Conservation (phyloP, 2,797 vertebrate species). For the Erethizon dorsatum region DNA sequence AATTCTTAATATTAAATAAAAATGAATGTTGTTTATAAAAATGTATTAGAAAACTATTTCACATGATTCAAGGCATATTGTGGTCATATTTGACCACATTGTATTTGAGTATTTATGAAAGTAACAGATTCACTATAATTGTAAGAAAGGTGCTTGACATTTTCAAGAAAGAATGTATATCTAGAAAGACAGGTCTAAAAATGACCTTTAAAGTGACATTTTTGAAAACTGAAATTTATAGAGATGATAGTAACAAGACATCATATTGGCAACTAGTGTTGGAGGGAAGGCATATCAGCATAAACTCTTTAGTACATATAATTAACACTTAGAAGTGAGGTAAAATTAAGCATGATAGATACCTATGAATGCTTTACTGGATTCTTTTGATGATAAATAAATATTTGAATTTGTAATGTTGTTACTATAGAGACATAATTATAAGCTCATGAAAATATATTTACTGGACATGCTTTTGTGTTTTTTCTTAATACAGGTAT, state of each 20-base stretch:
- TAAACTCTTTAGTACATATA: not conserved
- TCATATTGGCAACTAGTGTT: not conserved
- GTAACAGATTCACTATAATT: not conserved
- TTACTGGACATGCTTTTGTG: not conserved
- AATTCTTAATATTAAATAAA: not conserved
- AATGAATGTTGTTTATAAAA: not conserved
- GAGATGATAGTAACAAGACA: not conserved
- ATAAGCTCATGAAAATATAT: not conserved
- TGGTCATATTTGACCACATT: not conserved
- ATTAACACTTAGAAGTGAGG: not conserved
- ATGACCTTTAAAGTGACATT: constrained; percentile 58
- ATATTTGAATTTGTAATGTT: not conserved
- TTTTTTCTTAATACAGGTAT: not conserved
- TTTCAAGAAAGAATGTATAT: constrained; percentile 50
- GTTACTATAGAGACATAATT: not conserved
- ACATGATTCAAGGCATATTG: constrained; percentile 4
- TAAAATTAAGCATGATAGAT: constrained; percentile 33
- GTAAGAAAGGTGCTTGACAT: not conserved
- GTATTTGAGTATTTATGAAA: not conserved
- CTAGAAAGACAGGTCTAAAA: constrained; percentile 47
- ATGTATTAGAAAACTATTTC: not conserved
- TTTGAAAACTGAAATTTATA: constrained; percentile 7
- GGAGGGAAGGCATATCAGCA: not conserved
- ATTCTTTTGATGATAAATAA: not conserved
- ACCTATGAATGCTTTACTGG: not conserved